Base-by-base conservation (phyloP, 2,888 invertebrate genomes). In the Synergus gifuensis region DNA sequence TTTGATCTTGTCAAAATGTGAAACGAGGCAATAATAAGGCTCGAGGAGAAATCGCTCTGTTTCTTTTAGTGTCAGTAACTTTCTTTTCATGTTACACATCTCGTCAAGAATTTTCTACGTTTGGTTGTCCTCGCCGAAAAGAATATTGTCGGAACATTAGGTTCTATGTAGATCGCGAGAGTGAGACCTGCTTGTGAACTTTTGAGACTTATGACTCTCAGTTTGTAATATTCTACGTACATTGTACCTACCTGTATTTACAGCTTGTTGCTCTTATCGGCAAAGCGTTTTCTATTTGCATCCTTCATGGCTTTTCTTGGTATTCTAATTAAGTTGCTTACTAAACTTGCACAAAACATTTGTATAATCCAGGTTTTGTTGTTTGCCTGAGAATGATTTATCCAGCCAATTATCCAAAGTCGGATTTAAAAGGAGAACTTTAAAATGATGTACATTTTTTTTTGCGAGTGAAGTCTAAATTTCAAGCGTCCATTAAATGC, bases 231-330 rank as follows among this genome's bases (percentile, higher is more conserved):
- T 69, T 69, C 69, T 69, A 49, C 22, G 16, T 73, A 73, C 73
- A 73, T 54, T 73, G 73, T 73, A 73, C 54, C 54, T 54, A 73
- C 73, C 73, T 73, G 40, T 54, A 54, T 73, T 73, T 73, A 73
- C 73, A 73, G 73, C 73, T n/a, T 73, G 73, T 73, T 54, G 16
- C 73, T 73, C 54, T 73, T 73, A 73, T 73, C 73, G 73, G 73
- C 11, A 46, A 73, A 73, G 12, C 73, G 54, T 73, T 73, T 73
- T 54, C 73, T 54, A 73, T 54, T 73, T 73, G 73, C 73, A 73
- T 73, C 54, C 73, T 73, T 54, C 54, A 73, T 73, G 36, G 73
- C 73, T 54, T 73, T 73, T 54, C 73, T 73, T 73, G 1, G 4
- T 54, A 73, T 54, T 73, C 73, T 73, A 73, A 73, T 73, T 73